These are phyloP conservation scores for Hybos culiciformis DNA, from an alignment of 2,888 invertebrate species.

Conservation along the genomic window DNA sequence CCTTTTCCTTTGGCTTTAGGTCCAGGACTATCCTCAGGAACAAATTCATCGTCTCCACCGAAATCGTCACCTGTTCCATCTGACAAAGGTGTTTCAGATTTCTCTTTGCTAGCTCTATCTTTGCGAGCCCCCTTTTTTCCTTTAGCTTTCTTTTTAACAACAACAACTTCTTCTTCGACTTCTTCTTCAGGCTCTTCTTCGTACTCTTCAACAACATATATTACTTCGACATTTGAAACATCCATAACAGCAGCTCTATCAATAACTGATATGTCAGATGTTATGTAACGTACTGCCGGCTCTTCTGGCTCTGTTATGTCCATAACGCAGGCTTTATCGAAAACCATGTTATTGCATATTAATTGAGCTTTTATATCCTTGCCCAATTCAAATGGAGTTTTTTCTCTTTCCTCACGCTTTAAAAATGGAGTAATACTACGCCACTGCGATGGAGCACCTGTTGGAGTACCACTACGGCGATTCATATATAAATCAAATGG, in stretches of 20 bases:
- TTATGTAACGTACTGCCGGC: conserved; percentile 35
- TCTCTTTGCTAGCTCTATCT: conserved; percentile 8
- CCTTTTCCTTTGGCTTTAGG: conserved; percentile 17
- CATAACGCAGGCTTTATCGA: conserved; percentile 34
- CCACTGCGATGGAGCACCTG: conserved; percentile 35
- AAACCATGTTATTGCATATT: conserved; percentile 33
- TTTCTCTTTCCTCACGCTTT: conserved; percentile 34
- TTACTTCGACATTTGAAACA: conserved; percentile 36
- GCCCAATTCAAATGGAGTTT: conserved; percentile 35
- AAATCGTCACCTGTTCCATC: no score
- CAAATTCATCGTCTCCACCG: conserved; percentile 10
- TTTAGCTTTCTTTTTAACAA: conserved; percentile 17
- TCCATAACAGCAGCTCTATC: conserved; percentile 37
- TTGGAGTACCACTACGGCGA: conserved; percentile 34
- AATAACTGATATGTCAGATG: conserved; percentile 35
- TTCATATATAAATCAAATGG: conserved; percentile 31
- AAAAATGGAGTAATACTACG: conserved; percentile 36
- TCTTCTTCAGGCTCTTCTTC: conserved; percentile 30
- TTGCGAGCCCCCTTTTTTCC: neutral
- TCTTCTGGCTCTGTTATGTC: conserved; percentile 33
- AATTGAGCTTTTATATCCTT: conserved; percentile 29
- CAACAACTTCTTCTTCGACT: conserved; percentile 23
- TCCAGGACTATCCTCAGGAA: conserved; percentile 13
- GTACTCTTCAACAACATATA: conserved; percentile 35
- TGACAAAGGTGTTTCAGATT: conserved; percentile 12